Conservation (phyloP, 2,113 vertebrate species). For the Balaenoptera acutorostrata region DNA sequence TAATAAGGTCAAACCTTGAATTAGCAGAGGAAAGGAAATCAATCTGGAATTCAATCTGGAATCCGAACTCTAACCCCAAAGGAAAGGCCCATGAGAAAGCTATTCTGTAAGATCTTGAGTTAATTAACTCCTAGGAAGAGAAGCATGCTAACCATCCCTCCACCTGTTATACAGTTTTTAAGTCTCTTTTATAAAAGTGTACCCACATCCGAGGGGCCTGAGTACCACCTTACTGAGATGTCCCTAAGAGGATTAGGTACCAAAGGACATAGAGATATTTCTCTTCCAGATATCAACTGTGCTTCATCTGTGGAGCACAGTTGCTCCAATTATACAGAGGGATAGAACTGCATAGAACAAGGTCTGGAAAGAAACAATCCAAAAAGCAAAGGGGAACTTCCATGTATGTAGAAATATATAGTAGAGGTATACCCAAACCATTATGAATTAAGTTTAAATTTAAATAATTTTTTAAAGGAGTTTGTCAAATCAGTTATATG, state of each 20-base stretch:
- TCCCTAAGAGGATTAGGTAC: neutral
- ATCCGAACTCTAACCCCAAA: neutral
- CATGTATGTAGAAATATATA: neutral
- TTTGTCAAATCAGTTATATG: neutral
- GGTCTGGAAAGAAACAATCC: neutral
- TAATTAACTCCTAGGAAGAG: neutral
- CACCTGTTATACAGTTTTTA: neutral
- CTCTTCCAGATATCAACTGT: neutral
- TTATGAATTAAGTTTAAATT: slow-evolving; percentile 1
- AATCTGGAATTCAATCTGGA: neutral
- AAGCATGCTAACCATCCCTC: neutral
- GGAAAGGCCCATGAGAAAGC: neutral
- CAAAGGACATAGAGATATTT: neutral
- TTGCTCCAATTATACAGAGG: neutral
- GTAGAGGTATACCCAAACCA: neutral
- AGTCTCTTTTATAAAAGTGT: neutral
- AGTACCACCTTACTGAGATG: neutral
- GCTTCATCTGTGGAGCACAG: neutral
- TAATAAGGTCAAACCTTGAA: slow-evolving; percentile 10
- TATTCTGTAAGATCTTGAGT: neutral
- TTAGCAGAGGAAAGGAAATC: neutral
- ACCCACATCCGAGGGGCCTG: neutral
- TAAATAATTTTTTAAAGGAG: neutral
- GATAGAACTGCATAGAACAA: neutral
- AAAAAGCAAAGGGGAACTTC: neutral